Evolutionary conservation across 2,113 vertebrate genomes (phyloP), one percentile per base, ranked within the genome.

Genomic region (Eulemur rufifrons): DNA sequence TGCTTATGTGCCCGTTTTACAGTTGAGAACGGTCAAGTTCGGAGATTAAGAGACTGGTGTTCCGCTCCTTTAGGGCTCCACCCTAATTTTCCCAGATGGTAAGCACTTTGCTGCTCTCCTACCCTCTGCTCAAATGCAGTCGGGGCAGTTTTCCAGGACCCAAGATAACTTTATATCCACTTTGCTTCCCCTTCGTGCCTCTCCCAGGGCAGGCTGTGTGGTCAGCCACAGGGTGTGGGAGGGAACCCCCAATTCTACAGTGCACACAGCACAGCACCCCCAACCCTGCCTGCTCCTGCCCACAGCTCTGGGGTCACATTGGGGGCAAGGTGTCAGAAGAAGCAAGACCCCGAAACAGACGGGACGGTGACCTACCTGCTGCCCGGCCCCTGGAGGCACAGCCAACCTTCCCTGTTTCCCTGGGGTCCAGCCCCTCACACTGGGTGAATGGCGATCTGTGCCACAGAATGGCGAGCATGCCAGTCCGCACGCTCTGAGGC

Each of bases 221-320:
- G 45, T 32, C 5, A 1, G n/a, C 6, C 12, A 10, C 0, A 6
- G 32, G 6, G 8, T 2, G 32, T 0, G 9, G 68, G 13, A 2
- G 1, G 13, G 56, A 23, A 3, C 15, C 4, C 6, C 34, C 13
- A 20, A 42, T 77, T 52, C 47, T 15, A 50, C 7, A 8, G 47
- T 5, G 34, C 7, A 9, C 2, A 17, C n/a, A 10, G 0, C 3
- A 13, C 0, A 12, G 17, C 1, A 0, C 34, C 15, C 37, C 63
- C 12, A 23, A 47, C 45, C 45, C 45, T 14, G 2, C 23, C 1
- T n/a, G n/a, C 32, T 32, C 68, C 37, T 29, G 47, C 7, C 34
- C 1, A 0, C 2, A 69, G 52, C 63, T 69, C 76, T 14, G 42
- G 0, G 0, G 6, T 52, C 42, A 17, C 3, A 0, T 0, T 3